Conservation (phyloP, 2,888 invertebrate species). For the Phanerotoma sp. region DNA sequence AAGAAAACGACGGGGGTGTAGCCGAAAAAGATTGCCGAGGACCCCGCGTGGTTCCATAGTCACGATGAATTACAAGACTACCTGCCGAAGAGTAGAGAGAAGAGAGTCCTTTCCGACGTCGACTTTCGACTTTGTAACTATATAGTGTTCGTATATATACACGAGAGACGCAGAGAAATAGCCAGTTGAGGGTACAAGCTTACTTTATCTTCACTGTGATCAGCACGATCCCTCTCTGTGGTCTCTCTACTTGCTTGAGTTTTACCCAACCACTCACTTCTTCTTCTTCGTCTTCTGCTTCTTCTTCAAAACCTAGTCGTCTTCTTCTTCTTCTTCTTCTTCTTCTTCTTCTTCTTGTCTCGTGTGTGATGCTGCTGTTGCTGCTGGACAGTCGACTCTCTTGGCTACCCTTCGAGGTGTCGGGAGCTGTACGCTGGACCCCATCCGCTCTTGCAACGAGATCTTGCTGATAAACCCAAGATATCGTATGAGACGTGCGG, state of each 20-base stretch:
- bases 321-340: background rate
- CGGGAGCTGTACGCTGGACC: constrained; percentile 39
- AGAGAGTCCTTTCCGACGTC: constrained; percentile 10
- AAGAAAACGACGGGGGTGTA: constrained; percentile 33
- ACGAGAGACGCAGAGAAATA: constrained; percentile 14
- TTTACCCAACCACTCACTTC: constrained; percentile 10
- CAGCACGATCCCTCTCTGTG: constrained; percentile 26
- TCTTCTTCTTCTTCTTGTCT: background rate
- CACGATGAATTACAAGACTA: constrained; percentile 36
- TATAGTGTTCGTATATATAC: constrained; percentile 1
- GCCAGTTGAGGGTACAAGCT: constrained; percentile 12
- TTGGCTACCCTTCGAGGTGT: constrained; percentile 38
- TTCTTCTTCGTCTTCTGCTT: background rate
- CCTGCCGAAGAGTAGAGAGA: constrained; percentile 31
- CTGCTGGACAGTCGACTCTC: constrained; percentile 2
- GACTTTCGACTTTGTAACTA: constrained; percentile 31
- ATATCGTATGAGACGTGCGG: constrained; percentile 14
- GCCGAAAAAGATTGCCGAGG: constrained; percentile 25
- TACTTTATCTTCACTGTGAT: constrained; percentile 21
- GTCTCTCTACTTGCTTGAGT: constrained; percentile 22
- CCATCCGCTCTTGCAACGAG: constrained; percentile 32
- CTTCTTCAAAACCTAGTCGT: constrained; percentile 1
- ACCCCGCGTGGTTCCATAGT: constrained; percentile 19
- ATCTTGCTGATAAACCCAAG: constrained; percentile 37
- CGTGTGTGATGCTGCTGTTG: constrained; percentile 9